These are phyloP conservation scores for Heliocidaris erythrogramma DNA, from an alignment of 35 echinoderm and acorn worm genomes.

Conservation along the genomic window DNA sequence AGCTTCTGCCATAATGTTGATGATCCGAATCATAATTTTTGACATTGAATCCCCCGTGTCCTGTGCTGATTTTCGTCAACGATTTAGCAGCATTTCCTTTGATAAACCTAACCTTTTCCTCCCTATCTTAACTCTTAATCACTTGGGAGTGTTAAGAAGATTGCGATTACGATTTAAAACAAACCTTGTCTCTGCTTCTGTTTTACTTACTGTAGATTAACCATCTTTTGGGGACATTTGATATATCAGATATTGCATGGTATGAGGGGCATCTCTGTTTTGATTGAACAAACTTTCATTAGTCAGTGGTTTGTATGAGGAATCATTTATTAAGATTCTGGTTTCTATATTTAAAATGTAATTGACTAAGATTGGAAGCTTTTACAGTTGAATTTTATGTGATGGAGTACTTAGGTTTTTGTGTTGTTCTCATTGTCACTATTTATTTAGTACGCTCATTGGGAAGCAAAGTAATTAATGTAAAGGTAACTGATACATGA, in stretches of 20 bases:
- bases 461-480: not conserved
- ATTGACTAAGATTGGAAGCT: not conserved
- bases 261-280: not conserved
- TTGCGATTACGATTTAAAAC: not conserved
- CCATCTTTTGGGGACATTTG: not conserved
- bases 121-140: not conserved
- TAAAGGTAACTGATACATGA: not conserved
- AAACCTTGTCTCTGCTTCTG: not conserved
- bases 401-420: not conserved
- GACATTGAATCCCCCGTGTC: not conserved
- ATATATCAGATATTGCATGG: not conserved
- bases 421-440: not conserved
- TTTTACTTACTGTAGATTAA: not conserved
- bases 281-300: not conserved
- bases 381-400: not conserved
- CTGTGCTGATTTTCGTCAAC: constrained; percentile 7
- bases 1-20: not conserved
- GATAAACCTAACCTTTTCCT: constrained; percentile 4
- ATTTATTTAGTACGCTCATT: not conserved
- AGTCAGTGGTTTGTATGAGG: not conserved
- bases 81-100: not conserved
- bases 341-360: not conserved
- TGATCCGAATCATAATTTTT: constrained; percentile 3
- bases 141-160: not conserved
- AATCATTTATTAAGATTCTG: no score